Evolutionary conservation across 2,113 vertebrate species (phyloP).

Genomic region (Psittacara wagleri): DNA sequence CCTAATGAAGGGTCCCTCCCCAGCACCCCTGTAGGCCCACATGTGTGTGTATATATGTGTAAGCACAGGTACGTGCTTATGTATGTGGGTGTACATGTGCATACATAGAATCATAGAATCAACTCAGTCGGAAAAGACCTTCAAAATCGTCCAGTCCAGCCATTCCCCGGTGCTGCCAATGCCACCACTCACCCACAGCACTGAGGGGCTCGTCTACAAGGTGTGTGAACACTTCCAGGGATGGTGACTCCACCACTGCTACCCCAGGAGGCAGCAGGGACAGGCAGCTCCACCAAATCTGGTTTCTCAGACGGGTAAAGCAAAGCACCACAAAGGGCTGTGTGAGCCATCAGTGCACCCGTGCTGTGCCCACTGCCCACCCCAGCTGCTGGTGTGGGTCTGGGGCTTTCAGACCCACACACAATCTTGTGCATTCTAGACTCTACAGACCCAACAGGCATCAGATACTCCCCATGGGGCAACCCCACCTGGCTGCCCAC

Average conservation of each 20-base stretch:
- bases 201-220: background rate
- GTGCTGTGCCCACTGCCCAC: accelerated
- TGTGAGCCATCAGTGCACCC: background rate
- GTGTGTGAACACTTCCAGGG: background rate
- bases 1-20: too few relatives aligned
- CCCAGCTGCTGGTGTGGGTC: accelerated
- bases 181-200: background rate
- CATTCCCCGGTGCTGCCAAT: background rate
- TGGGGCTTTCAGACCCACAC: background rate
- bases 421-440: accelerated
- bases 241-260: accelerated
- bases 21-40: too few relatives aligned
- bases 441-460: accelerated
- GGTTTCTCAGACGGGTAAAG: background rate
- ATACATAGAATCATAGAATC: background rate
- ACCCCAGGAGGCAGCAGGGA: background rate
- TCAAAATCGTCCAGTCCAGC: background rate
- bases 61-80: too few relatives aligned
- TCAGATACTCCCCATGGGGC: accelerated
- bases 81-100: background rate
- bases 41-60: too few relatives aligned
- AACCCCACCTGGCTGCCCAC: accelerated
- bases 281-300: background rate
- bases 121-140: background rate
- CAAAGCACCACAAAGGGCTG: background rate